A percentile compares a stretch with the other conserved stretches of the same genome.
These are phyloP conservation scores for Batillaria attramentaria DNA, from an alignment of 1,140 invertebrate species.

Conservation along the genomic window DNA sequence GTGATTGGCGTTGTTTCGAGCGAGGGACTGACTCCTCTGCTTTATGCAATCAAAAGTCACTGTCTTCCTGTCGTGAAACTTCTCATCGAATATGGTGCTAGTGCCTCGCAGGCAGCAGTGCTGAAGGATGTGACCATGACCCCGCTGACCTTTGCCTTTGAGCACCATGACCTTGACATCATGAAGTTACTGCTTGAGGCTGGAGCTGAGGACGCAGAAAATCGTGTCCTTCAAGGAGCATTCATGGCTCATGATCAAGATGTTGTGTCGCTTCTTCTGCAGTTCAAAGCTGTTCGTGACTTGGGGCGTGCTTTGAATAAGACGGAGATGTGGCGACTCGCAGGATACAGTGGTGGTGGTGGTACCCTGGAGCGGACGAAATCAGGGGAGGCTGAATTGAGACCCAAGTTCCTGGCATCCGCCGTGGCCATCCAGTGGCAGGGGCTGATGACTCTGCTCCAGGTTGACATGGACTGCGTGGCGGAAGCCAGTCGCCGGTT, in stretches of 20 bases:
- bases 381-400: slow-evolving; percentile 56
- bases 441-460: slow-evolving; percentile 77
- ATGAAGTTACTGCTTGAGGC: slow-evolving; percentile 85
- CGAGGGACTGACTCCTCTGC: slow-evolving; percentile 47
- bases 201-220: slow-evolving; percentile 91
- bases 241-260: slow-evolving; percentile 81
- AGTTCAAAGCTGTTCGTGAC: slow-evolving; percentile 58
- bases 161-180: slow-evolving; percentile 76
- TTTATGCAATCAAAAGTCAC: slow-evolving; percentile 78
- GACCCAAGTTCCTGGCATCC: slow-evolving; percentile 85
- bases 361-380: slow-evolving; percentile 38
- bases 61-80: slow-evolving; percentile 83
- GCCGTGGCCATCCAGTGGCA: slow-evolving; percentile 97
- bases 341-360: slow-evolving; percentile 21
- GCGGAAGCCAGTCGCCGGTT: slow-evolving; percentile 71
- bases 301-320: slow-evolving; percentile 52
- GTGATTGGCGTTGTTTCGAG: slow-evolving; percentile 44
- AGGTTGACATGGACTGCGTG: slow-evolving; percentile 84
- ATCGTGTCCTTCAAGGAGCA: slow-evolving; percentile 83
- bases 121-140: slow-evolving; percentile 67
- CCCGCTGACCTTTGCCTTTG: slow-evolving; percentile 81
- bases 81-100: slow-evolving; percentile 80
- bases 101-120: slow-evolving; percentile 71
- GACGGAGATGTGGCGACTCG: slow-evolving; percentile 44
- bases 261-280: slow-evolving; percentile 78